Evolutionary conservation across 35 echinoderm and acorn worm species (phyloP).

Genomic region (Heliocidaris erythrogramma): DNA sequence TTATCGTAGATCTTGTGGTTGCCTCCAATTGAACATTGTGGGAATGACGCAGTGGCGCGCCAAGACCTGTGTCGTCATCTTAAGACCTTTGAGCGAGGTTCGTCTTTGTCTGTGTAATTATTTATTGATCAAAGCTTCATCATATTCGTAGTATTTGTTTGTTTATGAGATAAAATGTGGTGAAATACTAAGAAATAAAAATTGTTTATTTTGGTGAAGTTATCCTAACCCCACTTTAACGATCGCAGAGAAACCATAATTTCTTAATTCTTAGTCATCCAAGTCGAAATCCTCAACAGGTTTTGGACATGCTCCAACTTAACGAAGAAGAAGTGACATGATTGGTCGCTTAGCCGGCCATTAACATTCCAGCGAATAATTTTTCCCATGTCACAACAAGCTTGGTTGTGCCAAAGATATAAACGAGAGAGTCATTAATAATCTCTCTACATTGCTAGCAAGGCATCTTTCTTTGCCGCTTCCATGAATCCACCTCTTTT

Average conservation of each 20-base stretch:
- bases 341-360: conserved; percentile 30
- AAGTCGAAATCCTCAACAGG: conserved; percentile 4
- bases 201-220: background rate
- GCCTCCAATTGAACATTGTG: background rate
- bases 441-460: background rate
- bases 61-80: background rate
- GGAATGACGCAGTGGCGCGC: background rate
- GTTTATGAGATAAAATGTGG: background rate
- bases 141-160: background rate
- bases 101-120: background rate
- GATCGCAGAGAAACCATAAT: background rate
- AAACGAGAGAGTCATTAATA: conserved; percentile 36
- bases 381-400: conserved; percentile 40
- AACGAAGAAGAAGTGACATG: background rate
- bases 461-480: conserved; percentile 8
- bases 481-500: background rate
- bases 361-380: conserved; percentile 38
- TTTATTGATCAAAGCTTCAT: background rate
- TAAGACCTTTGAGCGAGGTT: background rate
- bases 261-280: conserved; percentile 10
- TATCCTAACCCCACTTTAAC: background rate
- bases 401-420: conserved; percentile 20
- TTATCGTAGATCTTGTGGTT: background rate
- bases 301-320: conserved; percentile 20
- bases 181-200: background rate